Base-by-base conservation (phyloP, 2,797 vertebrate genomes). In the Bovichtus variegatus region DNA sequence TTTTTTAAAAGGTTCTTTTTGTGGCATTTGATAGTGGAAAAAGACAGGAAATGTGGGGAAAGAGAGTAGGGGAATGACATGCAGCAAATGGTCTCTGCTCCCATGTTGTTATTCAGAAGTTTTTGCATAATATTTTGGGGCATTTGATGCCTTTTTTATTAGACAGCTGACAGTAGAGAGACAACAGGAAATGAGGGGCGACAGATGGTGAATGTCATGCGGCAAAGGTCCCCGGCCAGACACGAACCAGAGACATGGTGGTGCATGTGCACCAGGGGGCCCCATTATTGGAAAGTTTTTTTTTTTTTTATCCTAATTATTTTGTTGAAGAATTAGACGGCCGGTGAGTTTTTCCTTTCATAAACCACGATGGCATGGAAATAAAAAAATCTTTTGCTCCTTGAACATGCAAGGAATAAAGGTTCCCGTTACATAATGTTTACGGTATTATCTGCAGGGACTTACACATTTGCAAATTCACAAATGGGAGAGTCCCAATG, bases 401-500 rank as follows among this genome's bases (percentile, higher is more conserved):
- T 76, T 46, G 3, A 66, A 65, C 2, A 8, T 47, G 21, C 6
- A 23, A 34, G 60, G 57, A 73, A 21, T 54, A 12, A 18, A 47
- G 12, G n/a, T 55, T 75, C 61, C 73, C 59, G 46, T 80, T 65
- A 60, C 57, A 72, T 9, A 51, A 57, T 64, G 62, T 81, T 76
- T 71, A 67, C 77, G 38, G 34, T 62, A 15, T 60, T 62, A 23
- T 11, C 29, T 34, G 12, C 2, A 61, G 29, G 0, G 63, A 18
- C 29, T n/a, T 8, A 44, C 5, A 38, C 7, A 18, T 8, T 40
- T 38, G 31, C 13, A 43, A n/a, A 51, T 29, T 0, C 29, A 68
- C n/a, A 18, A 31, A 38, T 34, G 19, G 15, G 9, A 12, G 18
- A 38, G 21, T 25, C 31, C 15, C 18, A 5, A 40, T 27, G n/a